These are phyloP conservation scores for Terebella lapidaria DNA, from an alignment of 2,888 invertebrate species.

Conservation along the genomic window DNA sequence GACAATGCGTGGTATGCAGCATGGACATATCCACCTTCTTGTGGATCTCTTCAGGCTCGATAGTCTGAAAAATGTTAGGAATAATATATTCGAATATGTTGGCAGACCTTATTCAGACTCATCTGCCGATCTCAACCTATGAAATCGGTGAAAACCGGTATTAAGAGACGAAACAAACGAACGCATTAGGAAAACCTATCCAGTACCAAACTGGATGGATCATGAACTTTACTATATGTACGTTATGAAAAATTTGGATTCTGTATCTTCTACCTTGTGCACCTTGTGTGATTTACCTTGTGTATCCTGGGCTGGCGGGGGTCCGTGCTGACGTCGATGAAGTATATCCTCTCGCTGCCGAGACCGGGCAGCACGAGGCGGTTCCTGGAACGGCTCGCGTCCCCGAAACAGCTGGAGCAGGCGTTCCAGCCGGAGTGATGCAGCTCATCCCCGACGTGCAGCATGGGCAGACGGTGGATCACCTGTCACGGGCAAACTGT, in stretches of 20 bases:
- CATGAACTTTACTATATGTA: too few relatives aligned
- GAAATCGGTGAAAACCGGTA: too few relatives aligned
- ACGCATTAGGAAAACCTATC: too few relatives aligned
- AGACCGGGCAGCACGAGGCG: constrained; percentile 78
- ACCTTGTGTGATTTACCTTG: constrained; percentile 35
- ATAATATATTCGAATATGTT: too few relatives aligned
- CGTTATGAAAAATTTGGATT: too few relatives aligned
- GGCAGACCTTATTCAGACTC: too few relatives aligned
- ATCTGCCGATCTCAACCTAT: too few relatives aligned
- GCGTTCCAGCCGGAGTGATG: constrained; percentile 97
- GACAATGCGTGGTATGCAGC: constrained; percentile 90
- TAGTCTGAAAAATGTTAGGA: constrained; percentile 62
- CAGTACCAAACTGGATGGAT: too few relatives aligned
- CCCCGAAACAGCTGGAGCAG: constrained; percentile 82
- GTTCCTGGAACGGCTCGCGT: constrained; percentile 62
- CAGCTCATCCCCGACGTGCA: constrained; percentile 75
- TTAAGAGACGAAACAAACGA: too few relatives aligned
- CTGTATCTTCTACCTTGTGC: too few relatives aligned
- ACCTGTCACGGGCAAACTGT: constrained; percentile 63
- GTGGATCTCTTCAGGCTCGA: constrained; percentile 76
- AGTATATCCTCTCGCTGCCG: constrained; percentile 75
- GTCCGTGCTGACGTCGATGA: constrained; percentile 69
- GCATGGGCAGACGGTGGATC: constrained; percentile 77
- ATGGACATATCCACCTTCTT: constrained; percentile 69
- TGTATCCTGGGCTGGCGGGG: constrained; percentile 63